Evolutionary conservation across 92 coral and sea anemone genomes (phyloP).

Genomic region (Epizoanthus stellaris): DNA sequence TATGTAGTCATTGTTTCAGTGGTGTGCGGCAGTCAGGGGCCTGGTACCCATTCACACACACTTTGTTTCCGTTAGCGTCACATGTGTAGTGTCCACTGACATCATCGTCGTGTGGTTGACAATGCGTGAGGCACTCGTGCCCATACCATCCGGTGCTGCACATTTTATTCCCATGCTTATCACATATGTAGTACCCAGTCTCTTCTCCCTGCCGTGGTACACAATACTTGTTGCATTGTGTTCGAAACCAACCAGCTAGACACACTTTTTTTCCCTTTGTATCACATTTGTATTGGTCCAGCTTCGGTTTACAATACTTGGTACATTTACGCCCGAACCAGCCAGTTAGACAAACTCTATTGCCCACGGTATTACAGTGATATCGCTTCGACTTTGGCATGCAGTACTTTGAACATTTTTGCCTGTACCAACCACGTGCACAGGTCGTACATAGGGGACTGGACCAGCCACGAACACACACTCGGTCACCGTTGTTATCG

Average conservation of each 20-base stretch:
- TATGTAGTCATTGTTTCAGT: background rate
- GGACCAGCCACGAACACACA: conserved; percentile 35
- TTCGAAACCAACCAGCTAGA: conserved; percentile 49
- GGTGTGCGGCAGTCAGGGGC: conserved; percentile 6
- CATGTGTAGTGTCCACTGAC: conserved; percentile 62
- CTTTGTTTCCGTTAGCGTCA: conserved; percentile 47
- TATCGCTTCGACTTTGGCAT: conserved; percentile 13
- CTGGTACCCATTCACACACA: conserved; percentile 18
- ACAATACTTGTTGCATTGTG: conserved; percentile 45
- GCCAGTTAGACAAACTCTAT: background rate
- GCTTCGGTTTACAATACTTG: conserved; percentile 47
- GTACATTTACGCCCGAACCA: conserved; percentile 57
- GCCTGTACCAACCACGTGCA: conserved; percentile 38
- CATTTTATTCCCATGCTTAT: conserved; percentile 43
- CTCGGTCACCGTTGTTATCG: conserved; percentile 24
- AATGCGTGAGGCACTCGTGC: conserved; percentile 46
- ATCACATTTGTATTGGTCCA: conserved; percentile 57
- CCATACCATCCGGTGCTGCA: conserved; percentile 72
- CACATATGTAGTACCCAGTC: conserved; percentile 62
- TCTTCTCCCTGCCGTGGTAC: conserved; percentile 37
- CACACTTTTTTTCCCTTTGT: conserved; percentile 49
- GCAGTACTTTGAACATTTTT: conserved; percentile 20
- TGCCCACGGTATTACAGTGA: background rate
- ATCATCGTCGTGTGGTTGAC: conserved; percentile 45
- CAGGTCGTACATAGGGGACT: conserved; percentile 23